Evolutionary conservation across 35 echinoderm and acorn worm genomes (phyloP).

Genomic region (Amphiura filiformis): DNA sequence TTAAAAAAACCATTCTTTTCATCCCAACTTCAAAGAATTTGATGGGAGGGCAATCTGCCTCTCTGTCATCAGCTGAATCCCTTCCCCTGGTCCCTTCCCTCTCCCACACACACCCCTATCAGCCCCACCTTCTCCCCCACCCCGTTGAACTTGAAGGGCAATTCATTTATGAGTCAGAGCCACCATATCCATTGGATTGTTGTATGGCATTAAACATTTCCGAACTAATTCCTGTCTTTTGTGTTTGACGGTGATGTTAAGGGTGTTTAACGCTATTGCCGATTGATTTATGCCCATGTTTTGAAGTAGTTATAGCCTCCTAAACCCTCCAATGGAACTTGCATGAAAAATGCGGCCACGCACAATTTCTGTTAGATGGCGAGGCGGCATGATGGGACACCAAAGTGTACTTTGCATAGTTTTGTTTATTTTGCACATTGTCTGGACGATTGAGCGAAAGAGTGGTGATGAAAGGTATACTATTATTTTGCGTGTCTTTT

Average conservation of each 20-base stretch:
- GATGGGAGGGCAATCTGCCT: no score
- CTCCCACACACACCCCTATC: no score
- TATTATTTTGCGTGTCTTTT: background rate
- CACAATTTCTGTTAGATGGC: constrained; percentile 2
- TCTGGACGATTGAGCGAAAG: constrained; percentile 1
- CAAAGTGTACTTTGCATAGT: background rate
- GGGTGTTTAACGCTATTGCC: background rate
- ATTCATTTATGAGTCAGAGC: no score
- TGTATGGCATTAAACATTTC: no score
- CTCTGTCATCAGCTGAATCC: no score
- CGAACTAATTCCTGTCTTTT: background rate
- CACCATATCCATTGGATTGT: background rate
- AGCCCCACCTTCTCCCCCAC: no score
- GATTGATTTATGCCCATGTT: background rate
- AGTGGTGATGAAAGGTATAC: background rate
- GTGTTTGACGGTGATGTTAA: constrained; percentile 6
- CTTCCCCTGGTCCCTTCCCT: no score
- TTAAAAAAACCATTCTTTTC: no score
- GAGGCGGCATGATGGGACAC: background rate
- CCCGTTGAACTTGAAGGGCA: no score
- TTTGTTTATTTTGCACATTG: constrained; percentile 7
- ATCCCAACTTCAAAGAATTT: no score
- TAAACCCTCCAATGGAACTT: background rate
- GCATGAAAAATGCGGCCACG: background rate
- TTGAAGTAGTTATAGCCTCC: constrained; percentile 1